Conservation (phyloP, 2,797 vertebrate genomes). For the Urosaurus nigricauda region DNA sequence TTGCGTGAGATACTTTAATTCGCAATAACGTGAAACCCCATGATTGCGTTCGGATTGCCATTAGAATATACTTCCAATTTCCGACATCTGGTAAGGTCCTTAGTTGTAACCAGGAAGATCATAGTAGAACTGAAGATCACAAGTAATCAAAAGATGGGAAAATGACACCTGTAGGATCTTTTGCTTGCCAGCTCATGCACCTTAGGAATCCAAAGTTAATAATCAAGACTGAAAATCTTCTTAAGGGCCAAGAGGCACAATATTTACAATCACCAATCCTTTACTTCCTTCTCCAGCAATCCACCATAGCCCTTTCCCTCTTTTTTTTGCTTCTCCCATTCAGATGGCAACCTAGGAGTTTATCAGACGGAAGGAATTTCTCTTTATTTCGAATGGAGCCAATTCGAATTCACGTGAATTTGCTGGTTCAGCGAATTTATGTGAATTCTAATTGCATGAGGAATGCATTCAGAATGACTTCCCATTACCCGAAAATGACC, state of each 20-base stretch:
- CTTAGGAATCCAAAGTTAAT: not conserved
- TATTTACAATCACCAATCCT: not conserved
- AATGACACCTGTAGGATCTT: not conserved
- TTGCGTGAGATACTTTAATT: too few species aligned
- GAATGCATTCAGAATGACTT: too few species aligned
- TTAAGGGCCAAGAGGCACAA: not conserved
- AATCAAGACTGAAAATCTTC: not conserved
- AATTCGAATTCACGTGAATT: too few species aligned
- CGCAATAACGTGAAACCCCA: too few species aligned
- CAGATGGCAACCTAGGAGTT: not conserved
- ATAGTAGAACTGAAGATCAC: not conserved
- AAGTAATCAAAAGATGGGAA: not conserved
- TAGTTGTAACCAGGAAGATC: not conserved
- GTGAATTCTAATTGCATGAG: too few species aligned
- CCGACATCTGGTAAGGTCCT: too few species aligned
- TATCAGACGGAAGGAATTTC: too few species aligned
- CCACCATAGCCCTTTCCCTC: not conserved
- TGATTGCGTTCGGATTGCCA: too few species aligned
- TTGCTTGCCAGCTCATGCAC: not conserved
- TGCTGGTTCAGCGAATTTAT: too few species aligned
- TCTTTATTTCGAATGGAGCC: too few species aligned
- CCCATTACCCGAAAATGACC: too few species aligned
- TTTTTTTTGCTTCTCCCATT: not conserved
- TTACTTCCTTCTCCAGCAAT: not conserved
- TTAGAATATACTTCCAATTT: too few species aligned